phyloP scores from a whole-genome alignment of 2,797 vertebrate genomes.

The Heterohyrax brucei region DNA sequence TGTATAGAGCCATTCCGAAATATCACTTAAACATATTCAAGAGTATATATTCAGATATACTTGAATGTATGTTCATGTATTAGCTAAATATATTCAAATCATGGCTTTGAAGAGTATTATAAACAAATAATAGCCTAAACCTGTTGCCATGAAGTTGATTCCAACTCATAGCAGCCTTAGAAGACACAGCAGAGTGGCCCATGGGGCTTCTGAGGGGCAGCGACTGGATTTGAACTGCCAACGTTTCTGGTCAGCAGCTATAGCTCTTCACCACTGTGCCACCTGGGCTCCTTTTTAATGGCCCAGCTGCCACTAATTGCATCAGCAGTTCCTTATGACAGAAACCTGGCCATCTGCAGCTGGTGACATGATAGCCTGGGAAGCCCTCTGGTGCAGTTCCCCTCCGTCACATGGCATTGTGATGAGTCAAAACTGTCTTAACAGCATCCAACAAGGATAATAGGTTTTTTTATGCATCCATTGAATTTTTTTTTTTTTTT shows the following conservation, averaged over 20 bases:
- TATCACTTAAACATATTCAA: background rate
- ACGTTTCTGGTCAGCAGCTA: too few relatives aligned
- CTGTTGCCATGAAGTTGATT: background rate
- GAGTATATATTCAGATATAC: background rate
- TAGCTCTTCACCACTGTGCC: too few relatives aligned
- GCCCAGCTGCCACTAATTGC: too few relatives aligned
- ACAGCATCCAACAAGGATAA: background rate
- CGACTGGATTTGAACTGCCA: too few relatives aligned
- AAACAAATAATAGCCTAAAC: background rate
- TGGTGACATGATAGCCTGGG: too few relatives aligned
- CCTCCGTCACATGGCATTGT: background rate
- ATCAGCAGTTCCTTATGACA: too few relatives aligned
- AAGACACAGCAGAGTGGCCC: too few relatives aligned
- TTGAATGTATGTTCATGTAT: too few relatives aligned
- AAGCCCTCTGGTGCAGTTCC: background rate
- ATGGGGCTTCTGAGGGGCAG: background rate
- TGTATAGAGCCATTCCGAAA: background rate
- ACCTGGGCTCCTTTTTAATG: too few relatives aligned
- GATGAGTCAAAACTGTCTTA: background rate
- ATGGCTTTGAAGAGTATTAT: background rate
- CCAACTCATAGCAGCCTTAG: background rate
- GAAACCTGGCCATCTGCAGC: too few relatives aligned
- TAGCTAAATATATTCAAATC: background rate
- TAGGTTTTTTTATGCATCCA: background rate
- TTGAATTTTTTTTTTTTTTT: background rate